Evolutionary conservation across 1,140 invertebrate species (phyloP), one percentile per base, ranked within the genome.

Genomic region (Acyrthosiphon pisum): DNA sequence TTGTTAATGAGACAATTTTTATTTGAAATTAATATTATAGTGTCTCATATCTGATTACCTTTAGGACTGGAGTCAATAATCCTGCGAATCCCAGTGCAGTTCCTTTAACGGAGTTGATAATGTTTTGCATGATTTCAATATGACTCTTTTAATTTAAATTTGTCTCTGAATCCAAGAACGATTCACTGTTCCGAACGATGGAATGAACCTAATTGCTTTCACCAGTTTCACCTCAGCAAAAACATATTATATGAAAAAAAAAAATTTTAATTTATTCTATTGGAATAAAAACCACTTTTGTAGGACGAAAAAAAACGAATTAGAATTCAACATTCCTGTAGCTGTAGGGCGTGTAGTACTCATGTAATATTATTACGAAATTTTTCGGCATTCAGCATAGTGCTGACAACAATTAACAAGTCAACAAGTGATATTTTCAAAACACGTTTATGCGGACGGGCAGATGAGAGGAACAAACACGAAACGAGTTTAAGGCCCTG

Each of bases 61-160:
- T 99, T 91, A 99, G 95, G 94, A 99, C 97, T 56, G 99, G 99
- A 81, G 98, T 99, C 94, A 99, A 96, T 95, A 98, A 98, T 95
- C 99, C 99, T 22, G 99, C 99, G 41, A 99, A 98, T 94, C 98
- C 98, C 37, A 99, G 96, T 18, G 98, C 99, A 87, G 97, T 98
- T 53, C 98, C 98, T 96, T 99, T 99, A 0, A 99, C 97, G 37
- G 97, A 97, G 95, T 99, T 99, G 50, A 99, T 97, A 44, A 99
- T 97, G 96, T 97, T 98, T 95, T 99, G 98, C 99, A 99, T 99
- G 35, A 9, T 84, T 76, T n/a, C n/a, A 76, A 76, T 18, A n/a
- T 35, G 60, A 76, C 4, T 18, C 4, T 76, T 23, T 22, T 18
- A 20, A 76, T 76, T 41, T 76, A 0, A 18, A 76, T 76, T 76